A percentile compares a stretch with the other conserved stretches of the same genome.
phyloP scores from a whole-genome alignment of 2,113 vertebrate genomes.

The Crotalus horridus region DNA sequence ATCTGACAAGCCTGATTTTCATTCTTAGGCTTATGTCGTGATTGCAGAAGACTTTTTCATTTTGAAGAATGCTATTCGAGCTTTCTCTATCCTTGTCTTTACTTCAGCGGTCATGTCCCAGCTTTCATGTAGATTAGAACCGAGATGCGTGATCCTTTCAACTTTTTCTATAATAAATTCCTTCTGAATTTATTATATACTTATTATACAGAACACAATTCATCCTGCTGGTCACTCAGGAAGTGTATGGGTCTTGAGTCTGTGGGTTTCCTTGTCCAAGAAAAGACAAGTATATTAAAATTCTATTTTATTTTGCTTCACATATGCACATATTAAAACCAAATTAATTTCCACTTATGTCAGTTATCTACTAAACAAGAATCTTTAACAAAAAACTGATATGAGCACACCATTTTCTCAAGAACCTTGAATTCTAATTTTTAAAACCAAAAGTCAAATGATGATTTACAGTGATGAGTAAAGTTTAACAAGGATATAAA shows the following conservation, averaged over 20 bases:
- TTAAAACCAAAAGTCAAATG: constrained; percentile 16
- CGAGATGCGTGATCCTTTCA: no score
- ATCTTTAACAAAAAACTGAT: constrained; percentile 1
- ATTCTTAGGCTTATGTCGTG: no score
- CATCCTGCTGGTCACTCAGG: neutral
- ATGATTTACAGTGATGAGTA: neutral
- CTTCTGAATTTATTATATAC: neutral
- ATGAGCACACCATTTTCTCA: neutral
- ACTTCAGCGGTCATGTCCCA: no score
- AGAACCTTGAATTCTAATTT: constrained; percentile 23
- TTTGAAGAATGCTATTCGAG: no score
- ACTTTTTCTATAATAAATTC: no score
- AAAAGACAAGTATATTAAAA: neutral
- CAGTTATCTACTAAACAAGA: neutral
- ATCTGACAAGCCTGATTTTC: no score
- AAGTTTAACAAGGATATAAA: constrained; percentile 3
- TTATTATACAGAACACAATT: neutral
- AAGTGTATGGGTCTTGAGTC: neutral
- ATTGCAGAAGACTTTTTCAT: no score
- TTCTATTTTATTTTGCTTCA: neutral
- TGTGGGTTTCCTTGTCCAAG: neutral
- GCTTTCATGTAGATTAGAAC: no score
- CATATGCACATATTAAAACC: neutral
- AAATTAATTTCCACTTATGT: neutral
- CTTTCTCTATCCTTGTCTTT: no score